A percentile compares a stretch with the other conserved stretches of the same genome.
These are phyloP conservation scores for Esox masquinongy DNA, from an alignment of 2,797 vertebrate species.

Conservation along the genomic window DNA sequence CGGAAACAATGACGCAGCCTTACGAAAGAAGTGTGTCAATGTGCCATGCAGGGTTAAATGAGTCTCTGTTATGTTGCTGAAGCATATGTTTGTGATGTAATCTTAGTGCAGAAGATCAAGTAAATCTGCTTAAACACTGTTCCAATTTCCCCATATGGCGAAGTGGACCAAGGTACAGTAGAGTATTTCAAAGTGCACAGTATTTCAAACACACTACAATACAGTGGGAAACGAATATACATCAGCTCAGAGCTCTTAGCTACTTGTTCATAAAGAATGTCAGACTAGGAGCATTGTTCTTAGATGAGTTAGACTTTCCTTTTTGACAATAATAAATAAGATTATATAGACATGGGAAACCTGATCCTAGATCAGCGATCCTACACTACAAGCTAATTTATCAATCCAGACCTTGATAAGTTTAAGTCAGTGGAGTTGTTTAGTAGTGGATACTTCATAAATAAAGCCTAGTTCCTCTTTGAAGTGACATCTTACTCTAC, in stretches of 20 bases:
- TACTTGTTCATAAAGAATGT: not conserved
- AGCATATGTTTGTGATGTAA: slow-evolving; percentile 60
- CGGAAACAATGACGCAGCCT: slow-evolving; percentile 3
- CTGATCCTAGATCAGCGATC: not conserved
- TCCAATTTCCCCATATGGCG: slow-evolving; percentile 31
- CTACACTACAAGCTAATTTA: not conserved
- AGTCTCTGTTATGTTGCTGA: slow-evolving; percentile 20
- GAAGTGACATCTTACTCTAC: slow-evolving; percentile 19
- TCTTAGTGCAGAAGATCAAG: slow-evolving; percentile 51
- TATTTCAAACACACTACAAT: too few species aligned
- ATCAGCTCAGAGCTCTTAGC: slow-evolving; percentile 24
- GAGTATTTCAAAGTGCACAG: not conserved
- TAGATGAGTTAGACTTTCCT: not conserved
- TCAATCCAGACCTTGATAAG: not conserved
- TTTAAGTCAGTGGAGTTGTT: not conserved
- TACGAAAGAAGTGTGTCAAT: slow-evolving; percentile 15
- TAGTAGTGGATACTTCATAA: not conserved
- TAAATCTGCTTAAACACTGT: slow-evolving; percentile 53
- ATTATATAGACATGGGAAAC: not conserved
- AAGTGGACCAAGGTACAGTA: slow-evolving; percentile 17
- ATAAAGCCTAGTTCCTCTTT: slow-evolving; percentile 33
- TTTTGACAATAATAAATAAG: not conserved
- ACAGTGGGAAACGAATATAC: slow-evolving; percentile 21
- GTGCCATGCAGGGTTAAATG: slow-evolving; percentile 44
- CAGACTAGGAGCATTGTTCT: not conserved